Base-by-base conservation (phyloP, 1,140 invertebrate genomes). In the Drosophila gunungcola region DNA sequence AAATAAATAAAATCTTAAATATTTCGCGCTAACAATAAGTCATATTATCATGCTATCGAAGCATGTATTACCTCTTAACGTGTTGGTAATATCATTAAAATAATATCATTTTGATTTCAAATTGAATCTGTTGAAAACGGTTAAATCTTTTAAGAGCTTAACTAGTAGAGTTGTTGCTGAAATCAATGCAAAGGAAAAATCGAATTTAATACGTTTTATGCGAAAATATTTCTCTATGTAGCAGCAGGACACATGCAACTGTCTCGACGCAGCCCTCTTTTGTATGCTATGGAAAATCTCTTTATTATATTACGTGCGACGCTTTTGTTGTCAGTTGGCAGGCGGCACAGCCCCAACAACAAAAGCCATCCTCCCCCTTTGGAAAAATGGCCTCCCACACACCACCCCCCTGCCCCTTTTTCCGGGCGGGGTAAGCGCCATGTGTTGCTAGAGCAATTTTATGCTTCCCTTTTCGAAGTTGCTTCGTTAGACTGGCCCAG, bases 281-380 rank as follows among this genome's bases (percentile, higher is more conserved):
- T 88, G 80, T 89, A 83, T 89, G 80, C 83, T 60, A 83, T 73
- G 80, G 83, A 88, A 88, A 89, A 88, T 89, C 83, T 89, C 76
- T 88, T 88, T 88, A 89, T 88, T 88, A 83, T 88, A 83, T 88
- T 88, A 88, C 84, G 84, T 88, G 80, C 72, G 48, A 48, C 67
- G 79, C 83, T 88, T 88, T 82, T 86, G 78, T 86, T 88, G 83
- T 78, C 83, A 78, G 67, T 45, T 65, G 57, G 73, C 72, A 77
- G 62, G 69, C 67, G 63, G 74, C 62, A 48, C 78, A 67, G 52
- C 41, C 11, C 45, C 73, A 72, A 46, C 45, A 49, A 73, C 46
- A 65, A 68, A 65, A 41, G 51, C 43, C 67, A 48, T 21, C n/a
- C 68, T 48, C 63, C 65, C 48, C 49, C 34, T 68, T 34, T 39